phyloP scores from a whole-genome alignment of 2,113 vertebrate genomes.

The Zosterops pallidus region DNA sequence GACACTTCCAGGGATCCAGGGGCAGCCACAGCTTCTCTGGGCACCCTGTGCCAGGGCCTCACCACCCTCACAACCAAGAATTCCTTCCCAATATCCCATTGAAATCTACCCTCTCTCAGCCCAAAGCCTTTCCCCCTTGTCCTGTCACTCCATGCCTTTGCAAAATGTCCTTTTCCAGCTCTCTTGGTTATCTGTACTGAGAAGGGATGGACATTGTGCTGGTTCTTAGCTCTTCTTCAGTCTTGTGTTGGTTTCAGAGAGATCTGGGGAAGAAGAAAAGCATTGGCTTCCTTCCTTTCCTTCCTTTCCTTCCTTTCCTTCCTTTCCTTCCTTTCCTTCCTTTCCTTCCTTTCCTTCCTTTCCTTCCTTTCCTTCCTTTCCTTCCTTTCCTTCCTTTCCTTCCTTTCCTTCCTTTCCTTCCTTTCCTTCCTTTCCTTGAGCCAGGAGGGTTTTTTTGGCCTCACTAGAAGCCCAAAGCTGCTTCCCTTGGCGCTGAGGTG shows the following conservation, averaged over 20 bases:
- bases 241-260: background rate
- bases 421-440: background rate
- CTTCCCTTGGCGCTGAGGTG: background rate
- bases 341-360: background rate
- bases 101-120: background rate
- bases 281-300: background rate
- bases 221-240: background rate
- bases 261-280: background rate
- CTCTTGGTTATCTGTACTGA: background rate
- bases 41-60: rapidly evolving
- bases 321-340: no score
- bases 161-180: background rate
- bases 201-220: background rate
- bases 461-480: background rate
- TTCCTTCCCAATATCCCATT: background rate
- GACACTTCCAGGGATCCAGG: background rate
- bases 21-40: background rate
- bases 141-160: background rate
- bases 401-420: background rate
- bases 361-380: background rate
- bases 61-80: rapidly evolving
- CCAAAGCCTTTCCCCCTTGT: background rate
- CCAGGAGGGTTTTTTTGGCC: background rate
- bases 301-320: background rate
- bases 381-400: no score